These are phyloP conservation scores for Pipistrellus pipistrellus DNA, from an alignment of 2,797 vertebrate genomes.

Conservation along the genomic window DNA sequence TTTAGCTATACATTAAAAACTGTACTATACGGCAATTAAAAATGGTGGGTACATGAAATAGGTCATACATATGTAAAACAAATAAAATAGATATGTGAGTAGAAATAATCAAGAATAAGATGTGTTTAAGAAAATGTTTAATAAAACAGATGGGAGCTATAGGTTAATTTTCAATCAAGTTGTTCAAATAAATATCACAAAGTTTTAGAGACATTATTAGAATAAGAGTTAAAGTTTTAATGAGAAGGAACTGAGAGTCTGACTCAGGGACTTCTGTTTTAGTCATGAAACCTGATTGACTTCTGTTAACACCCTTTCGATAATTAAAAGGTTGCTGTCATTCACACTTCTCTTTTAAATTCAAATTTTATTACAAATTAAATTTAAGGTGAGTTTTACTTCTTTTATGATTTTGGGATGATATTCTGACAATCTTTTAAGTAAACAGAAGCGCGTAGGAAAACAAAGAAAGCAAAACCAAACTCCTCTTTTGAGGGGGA, in stretches of 20 bases:
- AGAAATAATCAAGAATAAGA: slow-evolving; percentile 48
- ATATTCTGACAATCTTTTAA: background rate
- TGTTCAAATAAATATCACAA: slow-evolving; percentile 10
- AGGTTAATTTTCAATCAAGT: slow-evolving; percentile 37
- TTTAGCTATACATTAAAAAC: slow-evolving; percentile 45
- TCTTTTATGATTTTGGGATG: slow-evolving; percentile 35
- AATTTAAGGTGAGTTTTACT: slow-evolving; percentile 20
- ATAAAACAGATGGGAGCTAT: slow-evolving; percentile 1
- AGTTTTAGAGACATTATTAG: background rate
- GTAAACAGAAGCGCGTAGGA: background rate
- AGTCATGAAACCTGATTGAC: slow-evolving; percentile 46
- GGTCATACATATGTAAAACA: slow-evolving; percentile 24
- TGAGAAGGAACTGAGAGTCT: slow-evolving; percentile 54
- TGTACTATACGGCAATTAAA: slow-evolving; percentile 35
- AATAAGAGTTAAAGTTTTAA: slow-evolving; percentile 37
- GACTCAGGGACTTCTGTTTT: slow-evolving; percentile 58
- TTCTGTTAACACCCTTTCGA: slow-evolving; percentile 25
- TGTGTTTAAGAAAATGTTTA: slow-evolving; percentile 12
- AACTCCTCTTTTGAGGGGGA: background rate
- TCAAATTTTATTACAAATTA: slow-evolving; percentile 61
- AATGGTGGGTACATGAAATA: slow-evolving; percentile 12
- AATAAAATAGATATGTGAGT: slow-evolving; percentile 17
- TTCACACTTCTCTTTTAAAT: slow-evolving; percentile 45
- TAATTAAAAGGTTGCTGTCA: slow-evolving; percentile 45
- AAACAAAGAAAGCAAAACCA: slow-evolving; percentile 55